These are phyloP conservation scores for Oscheius sp. DNA, from an alignment of 2,888 invertebrate genomes.

Conservation along the genomic window DNA sequence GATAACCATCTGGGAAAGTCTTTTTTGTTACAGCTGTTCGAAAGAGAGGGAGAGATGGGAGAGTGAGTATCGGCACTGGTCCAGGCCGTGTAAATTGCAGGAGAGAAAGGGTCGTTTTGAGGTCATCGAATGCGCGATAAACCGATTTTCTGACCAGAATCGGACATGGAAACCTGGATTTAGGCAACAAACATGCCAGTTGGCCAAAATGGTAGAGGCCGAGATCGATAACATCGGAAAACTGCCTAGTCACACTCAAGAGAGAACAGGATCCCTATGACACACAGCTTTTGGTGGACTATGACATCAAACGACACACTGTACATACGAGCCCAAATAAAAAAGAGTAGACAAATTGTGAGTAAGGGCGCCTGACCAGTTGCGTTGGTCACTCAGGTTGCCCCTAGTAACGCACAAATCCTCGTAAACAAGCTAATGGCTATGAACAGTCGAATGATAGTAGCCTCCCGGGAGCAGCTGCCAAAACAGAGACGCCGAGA, in stretches of 20 bases:
- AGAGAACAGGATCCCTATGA: slow-evolving; percentile 29
- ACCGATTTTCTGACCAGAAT: slow-evolving; percentile 32
- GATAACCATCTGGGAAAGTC: too few relatives aligned
- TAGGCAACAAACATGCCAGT: background rate
- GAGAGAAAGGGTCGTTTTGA: slow-evolving; percentile 18
- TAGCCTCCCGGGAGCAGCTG: slow-evolving; percentile 16
- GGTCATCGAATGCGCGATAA: slow-evolving; percentile 36
- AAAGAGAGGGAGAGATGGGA: background rate
- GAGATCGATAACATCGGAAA: slow-evolving; percentile 24
- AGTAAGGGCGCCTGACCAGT: background rate
- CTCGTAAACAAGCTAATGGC: slow-evolving; percentile 6
- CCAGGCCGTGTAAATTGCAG: slow-evolving; percentile 30
- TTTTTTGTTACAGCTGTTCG: slow-evolving; percentile 4
- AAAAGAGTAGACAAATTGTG: too few relatives aligned
- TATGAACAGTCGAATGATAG: slow-evolving; percentile 4
- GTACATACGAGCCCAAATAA: slow-evolving; percentile 1
- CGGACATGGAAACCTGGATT: slow-evolving; percentile 12
- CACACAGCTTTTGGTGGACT: slow-evolving; percentile 22
- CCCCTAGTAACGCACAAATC: slow-evolving; percentile 6
- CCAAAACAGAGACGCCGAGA: background rate
- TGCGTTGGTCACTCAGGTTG: slow-evolving; percentile 19
- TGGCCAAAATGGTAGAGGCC: background rate
- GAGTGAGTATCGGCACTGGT: background rate
- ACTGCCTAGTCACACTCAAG: slow-evolving; percentile 20
- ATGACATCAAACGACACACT: slow-evolving; percentile 12